phyloP scores from a whole-genome alignment of 2,888 invertebrate genomes.

The Melinopterus prodromus region DNA sequence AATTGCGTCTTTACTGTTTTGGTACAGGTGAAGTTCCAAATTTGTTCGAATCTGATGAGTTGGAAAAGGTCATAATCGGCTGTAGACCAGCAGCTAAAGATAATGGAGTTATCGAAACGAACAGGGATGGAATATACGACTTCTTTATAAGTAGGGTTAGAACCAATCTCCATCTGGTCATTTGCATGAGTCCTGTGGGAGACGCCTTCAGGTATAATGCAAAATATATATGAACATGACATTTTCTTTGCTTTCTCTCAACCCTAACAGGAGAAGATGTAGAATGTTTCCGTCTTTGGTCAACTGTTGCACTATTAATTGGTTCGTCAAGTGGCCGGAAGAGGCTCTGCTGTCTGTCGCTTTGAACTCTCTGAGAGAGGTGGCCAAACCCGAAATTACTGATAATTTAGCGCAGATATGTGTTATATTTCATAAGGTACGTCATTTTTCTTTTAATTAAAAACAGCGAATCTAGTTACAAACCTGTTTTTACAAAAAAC shows the following conservation, averaged over 20 bases:
- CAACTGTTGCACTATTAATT: slow-evolving; percentile 94
- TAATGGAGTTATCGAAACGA: slow-evolving; percentile 70
- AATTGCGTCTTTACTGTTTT: no score
- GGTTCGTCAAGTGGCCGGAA: slow-evolving; percentile 92
- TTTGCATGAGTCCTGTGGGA: slow-evolving; percentile 92
- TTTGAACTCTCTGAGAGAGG: slow-evolving; percentile 70
- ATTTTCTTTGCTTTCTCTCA: not conserved
- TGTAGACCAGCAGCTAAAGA: slow-evolving; percentile 77
- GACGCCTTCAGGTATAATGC: slow-evolving; percentile 76
- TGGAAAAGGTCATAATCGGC: slow-evolving; percentile 82
- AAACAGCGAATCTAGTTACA: no score
- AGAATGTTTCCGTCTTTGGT: slow-evolving; percentile 95
- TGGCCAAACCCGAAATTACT: slow-evolving; percentile 64
- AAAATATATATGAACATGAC: not conserved
- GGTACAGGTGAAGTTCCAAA: slow-evolving; percentile 84
- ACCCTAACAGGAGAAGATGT: slow-evolving; percentile 72
- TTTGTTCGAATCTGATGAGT: slow-evolving; percentile 87
- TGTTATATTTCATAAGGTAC: slow-evolving; percentile 75
- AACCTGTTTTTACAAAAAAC: no score
- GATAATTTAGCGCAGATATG: slow-evolving; percentile 70
- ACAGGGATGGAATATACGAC: slow-evolving; percentile 82
- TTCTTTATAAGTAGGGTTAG: slow-evolving; percentile 86
- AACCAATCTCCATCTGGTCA: slow-evolving; percentile 83
- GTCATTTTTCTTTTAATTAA: not conserved
- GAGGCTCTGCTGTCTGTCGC: slow-evolving; percentile 89